Base-by-base conservation (phyloP, 2,888 invertebrate species). In the Lasioglossum marginatum region DNA sequence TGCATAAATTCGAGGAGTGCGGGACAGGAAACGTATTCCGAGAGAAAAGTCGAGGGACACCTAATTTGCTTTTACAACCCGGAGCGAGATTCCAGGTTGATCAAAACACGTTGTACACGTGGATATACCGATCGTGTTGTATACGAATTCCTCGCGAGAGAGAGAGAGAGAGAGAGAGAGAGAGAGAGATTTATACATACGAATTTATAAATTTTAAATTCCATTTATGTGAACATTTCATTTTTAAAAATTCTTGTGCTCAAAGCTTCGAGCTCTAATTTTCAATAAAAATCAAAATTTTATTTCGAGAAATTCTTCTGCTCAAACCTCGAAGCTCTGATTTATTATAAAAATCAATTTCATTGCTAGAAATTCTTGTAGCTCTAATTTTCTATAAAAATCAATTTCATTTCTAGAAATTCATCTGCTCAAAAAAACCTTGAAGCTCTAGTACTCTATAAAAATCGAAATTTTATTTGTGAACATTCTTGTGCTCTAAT, bases 31-130 rank as follows among this genome's bases (percentile, higher is more conserved):
- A 83, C 80, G 60, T 81, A 72, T 88, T 88, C 48, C 76, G 85
- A 74, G 87, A 73, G 79, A 80, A 85, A 82, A 82, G 31, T 63
- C 81, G 79, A 83, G 89, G 88, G 87, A 83, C 87, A 83, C 81
- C 90, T 90, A 90, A 90, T 90, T 90, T 86, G 86, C 82, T 87
- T 90, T 90, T 90, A 90, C 85, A 87, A 63, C 90, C 76, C 66
- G 57, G 71, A 34, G 27, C 60, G 70, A 73, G 70, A n/a, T 70
- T 72, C 31, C 83, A n/a, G 31, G 77, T 77, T 83, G 89, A 89
- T 89, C 87, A 88, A 89, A 87, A 86, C 78, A 82, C 72, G 72
- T 48, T 31, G 19, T 72, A 72, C 48, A 45, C 31, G 27, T 0
- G 10, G 27, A 19, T 16, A 27, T 27, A 45, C 16, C 81, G 87